Conservation (phyloP, 2,113 vertebrate genomes). For the Cyanoliseus patagonus region DNA sequence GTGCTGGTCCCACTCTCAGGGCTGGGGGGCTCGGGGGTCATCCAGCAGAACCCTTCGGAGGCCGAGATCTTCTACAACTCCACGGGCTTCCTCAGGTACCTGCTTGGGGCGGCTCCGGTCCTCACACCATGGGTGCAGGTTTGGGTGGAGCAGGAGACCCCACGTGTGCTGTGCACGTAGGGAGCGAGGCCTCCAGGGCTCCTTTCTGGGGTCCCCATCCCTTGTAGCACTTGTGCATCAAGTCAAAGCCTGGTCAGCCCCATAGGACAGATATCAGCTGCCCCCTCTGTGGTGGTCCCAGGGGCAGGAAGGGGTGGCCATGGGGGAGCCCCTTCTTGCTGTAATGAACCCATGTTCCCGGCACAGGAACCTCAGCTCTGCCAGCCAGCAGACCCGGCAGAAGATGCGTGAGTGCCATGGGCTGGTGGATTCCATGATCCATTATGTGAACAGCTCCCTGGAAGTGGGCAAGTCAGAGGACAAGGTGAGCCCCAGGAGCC, state of each 20-base stretch:
- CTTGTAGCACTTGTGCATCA: background rate
- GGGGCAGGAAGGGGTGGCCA: background rate
- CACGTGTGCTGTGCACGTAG: fast-evolving
- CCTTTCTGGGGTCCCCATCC: background rate
- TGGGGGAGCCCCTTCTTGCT: background rate
- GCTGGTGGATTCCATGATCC: constrained; percentile 90
- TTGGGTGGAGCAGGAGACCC: background rate
- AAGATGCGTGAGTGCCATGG: constrained; percentile 91
- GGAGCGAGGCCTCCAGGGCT: background rate
- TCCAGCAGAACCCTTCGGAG: constrained; percentile 84
- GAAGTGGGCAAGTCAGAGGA: constrained; percentile 85
- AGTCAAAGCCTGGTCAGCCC: background rate
- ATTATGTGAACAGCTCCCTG: constrained; percentile 84
- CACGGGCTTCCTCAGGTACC: constrained; percentile 92
- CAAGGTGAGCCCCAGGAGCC: constrained; percentile 78
- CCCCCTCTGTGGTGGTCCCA: fast-evolving
- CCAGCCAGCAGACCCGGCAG: constrained; percentile 90
- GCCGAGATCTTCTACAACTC: constrained; percentile 92
- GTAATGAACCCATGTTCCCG: fast-evolving
- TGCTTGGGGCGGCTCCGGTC: fast-evolving
- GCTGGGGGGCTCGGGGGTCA: constrained; percentile 60
- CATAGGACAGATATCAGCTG: background rate
- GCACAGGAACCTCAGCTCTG: constrained; percentile 91
- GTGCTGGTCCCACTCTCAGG: constrained; percentile 86
- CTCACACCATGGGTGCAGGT: fast-evolving